These are phyloP conservation scores for Pherbina coryleti DNA, from an alignment of 2,888 invertebrate species.

Conservation along the genomic window DNA sequence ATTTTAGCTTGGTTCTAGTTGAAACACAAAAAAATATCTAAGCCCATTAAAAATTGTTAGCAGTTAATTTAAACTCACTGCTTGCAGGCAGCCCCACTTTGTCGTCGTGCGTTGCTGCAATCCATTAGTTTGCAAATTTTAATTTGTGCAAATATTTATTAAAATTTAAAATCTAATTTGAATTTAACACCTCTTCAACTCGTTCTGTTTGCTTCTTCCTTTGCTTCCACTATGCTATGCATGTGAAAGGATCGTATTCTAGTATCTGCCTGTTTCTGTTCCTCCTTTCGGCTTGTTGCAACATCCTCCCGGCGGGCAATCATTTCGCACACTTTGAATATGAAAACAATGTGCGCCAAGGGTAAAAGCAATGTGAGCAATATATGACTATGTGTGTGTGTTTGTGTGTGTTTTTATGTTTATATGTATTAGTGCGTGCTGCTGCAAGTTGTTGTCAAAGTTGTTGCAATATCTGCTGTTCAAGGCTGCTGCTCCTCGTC, in stretches of 20 bases:
- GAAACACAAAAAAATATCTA: too few species aligned
- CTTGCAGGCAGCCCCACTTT: not conserved
- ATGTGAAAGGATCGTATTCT: not conserved
- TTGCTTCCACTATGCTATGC: not conserved
- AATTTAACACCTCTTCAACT: conserved; percentile 56
- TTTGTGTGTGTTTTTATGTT: not conserved
- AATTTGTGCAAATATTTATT: conserved; percentile 60
- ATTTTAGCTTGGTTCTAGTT: too few species aligned
- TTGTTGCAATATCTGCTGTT: not conserved
- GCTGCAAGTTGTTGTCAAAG: not conserved
- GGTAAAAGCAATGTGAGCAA: not conserved
- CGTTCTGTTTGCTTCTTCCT: not conserved
- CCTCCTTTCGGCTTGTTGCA: not conserved
- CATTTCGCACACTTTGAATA: conserved; percentile 29
- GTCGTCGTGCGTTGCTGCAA: conserved; percentile 3
- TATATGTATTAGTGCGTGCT: not conserved
- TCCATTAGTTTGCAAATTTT: conserved; percentile 51
- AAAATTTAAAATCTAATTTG: conserved; percentile 65
- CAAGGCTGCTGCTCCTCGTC: not conserved
- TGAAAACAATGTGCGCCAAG: conserved; percentile 43
- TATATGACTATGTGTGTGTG: not conserved
- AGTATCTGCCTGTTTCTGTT: not conserved
- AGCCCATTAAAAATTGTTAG: too few species aligned
- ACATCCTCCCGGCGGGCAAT: conserved; percentile 21
- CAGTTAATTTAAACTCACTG: too few species aligned